Evolutionary conservation across 2,113 vertebrate genomes (phyloP), one percentile per base, ranked within the genome.

Genomic region (Petroica traversi): DNA sequence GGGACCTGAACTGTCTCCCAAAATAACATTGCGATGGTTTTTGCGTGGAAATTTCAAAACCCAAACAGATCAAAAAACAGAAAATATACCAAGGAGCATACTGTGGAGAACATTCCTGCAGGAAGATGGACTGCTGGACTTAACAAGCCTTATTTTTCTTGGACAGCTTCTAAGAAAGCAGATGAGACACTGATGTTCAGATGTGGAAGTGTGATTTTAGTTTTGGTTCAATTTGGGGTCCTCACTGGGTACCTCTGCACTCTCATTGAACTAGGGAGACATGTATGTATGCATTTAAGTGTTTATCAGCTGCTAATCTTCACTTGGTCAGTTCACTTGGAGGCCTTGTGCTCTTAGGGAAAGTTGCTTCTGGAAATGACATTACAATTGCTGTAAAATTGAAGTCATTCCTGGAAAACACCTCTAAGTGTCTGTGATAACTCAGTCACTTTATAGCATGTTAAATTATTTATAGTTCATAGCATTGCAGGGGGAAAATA

Each of bases 391-490:
- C 26, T 77, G 26, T 41, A 92, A 79, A 66, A 86, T 16, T 48
- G 63, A 90, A 68, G 14, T 29, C 23, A 67, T 69, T 85, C 58
- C 41, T 79, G 45, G 14, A 92, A 94, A 96, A 93, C 23, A 82
- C 23, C 34, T 72, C 31, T 62, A 68, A 75, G 45, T 61, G 22
- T 49, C 49, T 80, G 19, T 72, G 55, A 54, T 94, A 63, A n/a
- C 33, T 89, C 72, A 72, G 38, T 57, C 48, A n/a, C 18, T 77
- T 76, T 61, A 51, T 38, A 89, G 33, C 7, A 49, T 29, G 38
- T 33, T 83, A 88, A 80, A 92, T 72, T 91, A 90, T 92, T 93
- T 95, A 74, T 82, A 36, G 66, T 28, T 73, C 48, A n/a, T 55
- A 90, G 29, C 45, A 83, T 24, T 85, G 33, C 78, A 83, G 38